These are phyloP conservation scores for Emydoidea blandingii DNA, from an alignment of 2,797 vertebrate genomes.

Conservation along the genomic window DNA sequence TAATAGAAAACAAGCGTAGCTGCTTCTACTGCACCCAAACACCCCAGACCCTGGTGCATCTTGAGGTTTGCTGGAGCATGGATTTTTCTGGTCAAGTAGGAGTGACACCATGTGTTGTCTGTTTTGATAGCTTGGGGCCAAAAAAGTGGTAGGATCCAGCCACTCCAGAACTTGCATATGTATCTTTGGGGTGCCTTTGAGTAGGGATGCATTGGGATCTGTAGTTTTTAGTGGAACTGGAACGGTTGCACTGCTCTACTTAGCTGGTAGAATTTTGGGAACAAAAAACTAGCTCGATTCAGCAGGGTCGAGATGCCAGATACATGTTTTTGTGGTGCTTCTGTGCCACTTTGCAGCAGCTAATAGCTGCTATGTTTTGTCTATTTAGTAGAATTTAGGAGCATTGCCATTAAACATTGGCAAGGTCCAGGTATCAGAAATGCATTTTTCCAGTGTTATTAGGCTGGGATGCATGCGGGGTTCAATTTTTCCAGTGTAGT, in stretches of 20 bases:
- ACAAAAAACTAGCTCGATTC: neutral
- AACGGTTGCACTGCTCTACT: neutral
- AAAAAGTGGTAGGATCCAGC: neutral
- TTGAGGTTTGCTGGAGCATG: neutral
- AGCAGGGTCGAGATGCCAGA: fast-evolving
- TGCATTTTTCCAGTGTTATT: neutral
- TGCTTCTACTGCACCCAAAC: neutral
- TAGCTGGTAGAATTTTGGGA: neutral
- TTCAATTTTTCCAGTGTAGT: neutral
- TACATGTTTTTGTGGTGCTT: fast-evolving
- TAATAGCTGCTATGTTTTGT: neutral
- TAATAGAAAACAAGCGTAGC: neutral
- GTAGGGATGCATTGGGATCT: fast-evolving
- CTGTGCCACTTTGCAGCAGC: fast-evolving
- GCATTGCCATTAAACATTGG: fast-evolving
- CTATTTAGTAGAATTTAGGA: neutral
- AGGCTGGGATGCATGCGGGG: neutral
- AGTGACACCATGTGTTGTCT: neutral
- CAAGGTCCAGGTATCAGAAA: neutral
- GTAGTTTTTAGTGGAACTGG: neutral
- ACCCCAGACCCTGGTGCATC: fast-evolving
- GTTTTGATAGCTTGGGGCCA: neutral
- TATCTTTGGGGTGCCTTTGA: neutral
- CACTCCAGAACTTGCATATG: neutral
- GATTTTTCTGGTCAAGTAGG: neutral